A percentile compares a stretch with the other conserved stretches of the same genome.
Conservation (phyloP, 2,888 invertebrate species). For the Nomada hirtipes region DNA sequence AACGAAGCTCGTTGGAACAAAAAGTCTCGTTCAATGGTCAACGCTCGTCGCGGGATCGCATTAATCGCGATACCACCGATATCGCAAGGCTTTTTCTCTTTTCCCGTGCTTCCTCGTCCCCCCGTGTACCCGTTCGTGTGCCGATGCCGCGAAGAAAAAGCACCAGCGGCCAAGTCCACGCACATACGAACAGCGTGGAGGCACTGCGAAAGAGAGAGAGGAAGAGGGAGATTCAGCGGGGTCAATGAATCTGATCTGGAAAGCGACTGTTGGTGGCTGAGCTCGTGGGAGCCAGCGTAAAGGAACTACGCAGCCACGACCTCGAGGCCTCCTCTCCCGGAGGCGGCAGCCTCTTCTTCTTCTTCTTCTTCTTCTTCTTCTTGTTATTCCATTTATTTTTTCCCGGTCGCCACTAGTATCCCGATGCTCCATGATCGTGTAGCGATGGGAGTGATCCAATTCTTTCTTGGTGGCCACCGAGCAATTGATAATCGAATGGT, state of each 20-base stretch:
- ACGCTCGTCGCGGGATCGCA: conserved; percentile 21
- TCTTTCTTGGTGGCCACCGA: too few species aligned
- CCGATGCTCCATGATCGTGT: conserved; percentile 50
- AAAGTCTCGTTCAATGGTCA: conserved; percentile 18
- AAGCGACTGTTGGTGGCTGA: conserved; percentile 66
- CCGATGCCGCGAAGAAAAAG: conserved; percentile 53
- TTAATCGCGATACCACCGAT: conserved; percentile 35
- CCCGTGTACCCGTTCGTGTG: conserved; percentile 15
- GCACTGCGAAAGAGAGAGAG: conserved; percentile 11
- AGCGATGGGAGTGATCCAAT: conserved; percentile 8
- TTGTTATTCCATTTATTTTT: conserved; percentile 33
- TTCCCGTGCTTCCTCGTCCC: conserved; percentile 1
- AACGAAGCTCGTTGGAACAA: background rate
- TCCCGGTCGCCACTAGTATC: conserved; percentile 50
- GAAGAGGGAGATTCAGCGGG: conserved; percentile 69
- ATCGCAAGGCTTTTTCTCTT: conserved; percentile 21
- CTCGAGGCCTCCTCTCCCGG: conserved; percentile 66
- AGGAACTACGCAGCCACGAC: conserved; percentile 69
- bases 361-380: conserved; percentile 41
- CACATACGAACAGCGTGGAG: background rate
- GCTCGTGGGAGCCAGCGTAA: conserved; percentile 65
- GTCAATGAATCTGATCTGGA: conserved; percentile 77
- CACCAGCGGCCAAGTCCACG: conserved; percentile 53
- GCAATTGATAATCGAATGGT: too few species aligned
- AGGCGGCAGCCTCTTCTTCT: conserved; percentile 54